Conservation (phyloP, 2,113 vertebrate genomes). For the Melanotaenia duboulayi region DNA sequence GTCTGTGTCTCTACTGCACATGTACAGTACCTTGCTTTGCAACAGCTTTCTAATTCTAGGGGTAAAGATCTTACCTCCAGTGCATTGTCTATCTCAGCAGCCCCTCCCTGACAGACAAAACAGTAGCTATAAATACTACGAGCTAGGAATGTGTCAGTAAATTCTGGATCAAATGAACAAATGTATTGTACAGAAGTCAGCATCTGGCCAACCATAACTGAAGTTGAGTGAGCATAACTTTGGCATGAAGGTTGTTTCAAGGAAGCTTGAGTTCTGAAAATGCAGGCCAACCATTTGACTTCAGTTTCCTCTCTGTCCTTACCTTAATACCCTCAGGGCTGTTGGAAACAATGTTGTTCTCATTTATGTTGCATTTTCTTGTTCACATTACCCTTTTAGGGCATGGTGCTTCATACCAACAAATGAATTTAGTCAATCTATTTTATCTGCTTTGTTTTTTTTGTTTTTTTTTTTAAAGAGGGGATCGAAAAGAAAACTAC, state of each 20-base stretch:
- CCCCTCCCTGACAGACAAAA: constrained; percentile 74
- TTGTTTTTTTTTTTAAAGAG: neutral
- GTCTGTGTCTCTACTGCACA: constrained; percentile 9
- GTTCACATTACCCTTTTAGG: too few relatives aligned
- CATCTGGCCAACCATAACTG: constrained; percentile 63
- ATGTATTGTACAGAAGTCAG: constrained; percentile 77
- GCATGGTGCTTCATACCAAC: too few relatives aligned
- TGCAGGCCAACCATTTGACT: constrained; percentile 29
- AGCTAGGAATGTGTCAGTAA: constrained; percentile 61
- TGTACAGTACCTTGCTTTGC: constrained; percentile 32
- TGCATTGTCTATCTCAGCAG: constrained; percentile 71
- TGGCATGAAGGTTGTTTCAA: constrained; percentile 76
- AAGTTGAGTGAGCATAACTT: constrained; percentile 68
- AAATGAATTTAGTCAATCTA: neutral
- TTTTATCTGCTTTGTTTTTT: neutral
- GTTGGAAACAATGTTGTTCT: neutral
- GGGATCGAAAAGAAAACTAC: too few relatives aligned
- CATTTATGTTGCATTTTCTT: too few relatives aligned
- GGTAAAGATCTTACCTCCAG: constrained; percentile 54
- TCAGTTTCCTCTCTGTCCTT: constrained; percentile 12
- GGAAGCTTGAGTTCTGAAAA: constrained; percentile 52
- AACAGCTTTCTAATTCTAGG: constrained; percentile 39
- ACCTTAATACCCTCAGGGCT: neutral
- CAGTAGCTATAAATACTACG: constrained; percentile 72
- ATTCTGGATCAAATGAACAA: constrained; percentile 79